These are phyloP conservation scores for Cinclus mexicanus DNA, from an alignment of 2,113 vertebrate species.

Conservation along the genomic window DNA sequence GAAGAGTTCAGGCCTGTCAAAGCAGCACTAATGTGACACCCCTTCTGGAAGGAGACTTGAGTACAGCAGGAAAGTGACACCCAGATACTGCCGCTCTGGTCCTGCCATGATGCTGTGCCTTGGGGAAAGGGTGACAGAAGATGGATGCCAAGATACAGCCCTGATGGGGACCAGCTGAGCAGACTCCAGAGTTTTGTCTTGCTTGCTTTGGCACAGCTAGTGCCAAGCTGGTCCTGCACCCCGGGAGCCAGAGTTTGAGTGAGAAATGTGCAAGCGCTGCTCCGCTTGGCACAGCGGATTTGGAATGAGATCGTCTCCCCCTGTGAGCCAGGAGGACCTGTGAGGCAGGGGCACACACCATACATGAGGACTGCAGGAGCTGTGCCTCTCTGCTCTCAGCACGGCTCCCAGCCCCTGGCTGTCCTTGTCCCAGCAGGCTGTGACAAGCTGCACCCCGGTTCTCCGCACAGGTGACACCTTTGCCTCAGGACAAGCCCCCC, in stretches of 20 bases:
- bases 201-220: background rate
- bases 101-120: background rate
- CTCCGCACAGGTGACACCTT: background rate
- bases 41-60: background rate
- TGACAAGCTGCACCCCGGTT: background rate
- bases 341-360: background rate
- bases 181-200: background rate
- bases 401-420: background rate
- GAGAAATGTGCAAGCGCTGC: background rate
- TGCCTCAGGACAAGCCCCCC: background rate
- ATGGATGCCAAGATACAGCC: background rate
- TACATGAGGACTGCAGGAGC: fast-evolving
- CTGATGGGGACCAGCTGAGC: background rate
- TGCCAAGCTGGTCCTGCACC: background rate
- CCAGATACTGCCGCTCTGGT: background rate
- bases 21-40: background rate
- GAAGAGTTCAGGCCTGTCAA: background rate
- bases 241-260: background rate
- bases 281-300: background rate
- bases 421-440: background rate
- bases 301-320: background rate
- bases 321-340: background rate
- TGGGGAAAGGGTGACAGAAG: background rate
- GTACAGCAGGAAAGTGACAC: background rate
- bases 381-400: background rate